phyloP scores from a whole-genome alignment of 1,140 invertebrate genomes.

The Bactericera cockerelli region DNA sequence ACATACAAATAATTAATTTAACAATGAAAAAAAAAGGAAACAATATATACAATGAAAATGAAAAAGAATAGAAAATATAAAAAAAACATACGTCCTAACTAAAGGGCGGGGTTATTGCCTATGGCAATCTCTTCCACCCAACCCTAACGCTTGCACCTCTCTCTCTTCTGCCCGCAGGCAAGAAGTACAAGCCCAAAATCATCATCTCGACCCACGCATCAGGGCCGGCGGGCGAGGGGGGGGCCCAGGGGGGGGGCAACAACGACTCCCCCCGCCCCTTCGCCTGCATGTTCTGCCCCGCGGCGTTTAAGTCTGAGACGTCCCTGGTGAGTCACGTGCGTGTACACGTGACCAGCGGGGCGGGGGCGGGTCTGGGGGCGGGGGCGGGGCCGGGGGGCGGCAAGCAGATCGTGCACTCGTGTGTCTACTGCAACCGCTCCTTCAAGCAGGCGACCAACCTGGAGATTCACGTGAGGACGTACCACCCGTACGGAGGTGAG shows the following conservation, averaged over 20 bases:
- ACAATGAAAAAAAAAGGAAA: no score
- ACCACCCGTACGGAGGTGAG: neutral
- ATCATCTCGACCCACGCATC: neutral
- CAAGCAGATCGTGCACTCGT: neutral
- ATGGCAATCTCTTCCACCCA: no score
- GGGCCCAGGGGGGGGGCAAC: no score
- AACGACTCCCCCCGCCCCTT: neutral
- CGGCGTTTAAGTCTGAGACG: neutral
- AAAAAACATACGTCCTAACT: no score
- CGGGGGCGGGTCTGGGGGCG: no score
- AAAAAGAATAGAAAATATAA: no score
- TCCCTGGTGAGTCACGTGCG: neutral
- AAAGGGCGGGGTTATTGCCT: no score
- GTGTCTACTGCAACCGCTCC: neutral
- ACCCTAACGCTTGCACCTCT: no score
- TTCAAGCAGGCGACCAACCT: neutral
- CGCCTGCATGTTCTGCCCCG: neutral
- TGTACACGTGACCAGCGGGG: neutral
- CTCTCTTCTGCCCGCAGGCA: neutral
- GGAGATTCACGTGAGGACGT: neutral
- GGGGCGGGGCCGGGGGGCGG: neutral
- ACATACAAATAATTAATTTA: no score
- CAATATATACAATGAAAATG: no score
- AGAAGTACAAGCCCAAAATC: constrained; percentile 5
- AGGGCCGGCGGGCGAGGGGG: neutral